Evolutionary conservation across 1,140 invertebrate genomes (phyloP), one percentile per base, ranked within the genome.

Genomic region (Cotesia vestalis): DNA sequence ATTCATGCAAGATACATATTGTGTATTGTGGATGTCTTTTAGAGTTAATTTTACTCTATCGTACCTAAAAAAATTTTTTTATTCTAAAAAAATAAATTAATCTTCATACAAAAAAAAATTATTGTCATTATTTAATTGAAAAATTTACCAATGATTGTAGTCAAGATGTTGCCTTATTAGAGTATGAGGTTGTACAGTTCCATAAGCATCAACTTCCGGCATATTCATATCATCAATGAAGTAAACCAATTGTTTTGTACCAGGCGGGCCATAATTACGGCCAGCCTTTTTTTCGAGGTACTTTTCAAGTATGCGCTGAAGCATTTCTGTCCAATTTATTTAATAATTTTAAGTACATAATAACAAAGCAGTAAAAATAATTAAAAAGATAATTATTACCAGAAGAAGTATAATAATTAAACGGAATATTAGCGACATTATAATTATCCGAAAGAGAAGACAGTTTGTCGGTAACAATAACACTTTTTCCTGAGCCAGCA

Each of bases 181-280:
- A 0, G 96, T 98, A 81, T 98, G 96, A 0, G 96, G 95, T 81
- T 98, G 96, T 1, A 98, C 96, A 0, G 97, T 98, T 60, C 95
- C 96, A 80, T 98, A 98, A 68, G 90, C 90, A 87, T 98, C 97
- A 2, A 98, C 95, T 89, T 97, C 95, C 5, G 96, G 96, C 96
- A 98, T 98, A 86, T 98, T 99, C 89, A 98, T 91, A 81, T 99
- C 97, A 83, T 98, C 97, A 67, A 98, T 92, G 81, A 98, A 98
- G 84, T 98, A 98, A 71, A 99, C 92, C 80, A 99, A 91, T 12
- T 91, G 91, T 78, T 97, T 96, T 75, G 91, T 95, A 6, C 96
- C 96, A 1, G 95, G 94, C 51, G 97, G 97, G 0, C 94, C 96
- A 84, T 92, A 98, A 85, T 95, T 97, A 59, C 94, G 90, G 0